Base-by-base conservation (phyloP, 2,888 invertebrate species). In the Hirudinaria manillensis region DNA sequence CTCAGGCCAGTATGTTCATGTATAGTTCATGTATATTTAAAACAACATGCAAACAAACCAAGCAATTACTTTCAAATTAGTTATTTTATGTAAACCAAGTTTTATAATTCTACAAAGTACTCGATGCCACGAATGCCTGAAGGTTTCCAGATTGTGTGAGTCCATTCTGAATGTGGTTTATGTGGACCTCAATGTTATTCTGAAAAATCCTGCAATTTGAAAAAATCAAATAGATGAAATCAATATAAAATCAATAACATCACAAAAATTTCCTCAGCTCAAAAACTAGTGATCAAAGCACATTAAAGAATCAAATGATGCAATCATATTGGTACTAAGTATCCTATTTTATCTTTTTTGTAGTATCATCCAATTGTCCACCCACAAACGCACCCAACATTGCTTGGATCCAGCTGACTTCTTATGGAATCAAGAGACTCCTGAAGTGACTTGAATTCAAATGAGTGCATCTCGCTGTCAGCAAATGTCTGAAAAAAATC, bases 371-470 rank as follows among this genome's bases (percentile, higher is more conserved):
- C 13, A 68, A n/a, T 16, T n/a, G 13, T 45, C 45, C 45, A 4
- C 10, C n/a, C 10, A 45, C 10, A 45, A 34, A 67, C 70, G 65
- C 77, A 81, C 80, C 77, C 89, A 80, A 91, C 89, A 86, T 94
- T 93, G 67, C 89, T 88, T 2, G 90, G 89, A 80, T 90, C 90
- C 75, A 94, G 85, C 82, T 91, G 91, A 77, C 90, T 88, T 85
- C 93, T 92, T 72, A 95, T 92, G 83, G 94, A 92, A 81, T 92
- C 91, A 87, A 96, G 91, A 61, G 95, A 93, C 29, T 93, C 94
- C 86, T 94, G 93, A 67, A 94, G 87, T 29, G 93, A 92, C 85
- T 92, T 91, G 75, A 95, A 87, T 83, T 96, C 94, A 86, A 93
- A 94, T 2, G 93, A 92, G 85, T 93, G 94, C 83, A 85, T 81